Conservation (phyloP, 2,797 vertebrate species). For the Coregonus suidteri region DNA sequence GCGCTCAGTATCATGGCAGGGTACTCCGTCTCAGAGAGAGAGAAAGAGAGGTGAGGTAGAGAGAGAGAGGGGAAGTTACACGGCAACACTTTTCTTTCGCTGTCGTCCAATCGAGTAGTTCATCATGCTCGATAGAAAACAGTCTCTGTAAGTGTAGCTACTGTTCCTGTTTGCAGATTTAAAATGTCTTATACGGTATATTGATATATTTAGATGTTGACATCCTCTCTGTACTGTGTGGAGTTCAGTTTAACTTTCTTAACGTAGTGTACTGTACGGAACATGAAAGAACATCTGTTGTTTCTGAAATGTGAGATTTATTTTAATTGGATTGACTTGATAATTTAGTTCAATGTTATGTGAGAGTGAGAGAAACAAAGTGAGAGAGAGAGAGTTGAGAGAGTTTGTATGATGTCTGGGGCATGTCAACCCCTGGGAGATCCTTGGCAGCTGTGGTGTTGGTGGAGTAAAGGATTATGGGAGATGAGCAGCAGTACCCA, state of each 20-base stretch:
- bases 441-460: conserved; percentile 72
- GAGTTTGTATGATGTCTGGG: not conserved
- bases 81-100: no score
- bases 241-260: not conserved
- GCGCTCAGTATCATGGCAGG: conserved; percentile 25
- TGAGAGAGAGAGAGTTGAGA: not conserved
- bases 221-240: not conserved
- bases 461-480: conserved; percentile 68
- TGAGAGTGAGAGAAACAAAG: not conserved
- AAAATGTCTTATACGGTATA: no score
- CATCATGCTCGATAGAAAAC: no score
- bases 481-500: conserved; percentile 51
- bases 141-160: no score
- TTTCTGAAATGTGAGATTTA: no score
- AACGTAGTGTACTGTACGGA: no score
- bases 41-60: not conserved
- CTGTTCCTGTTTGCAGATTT: no score
- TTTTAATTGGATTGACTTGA: no score
- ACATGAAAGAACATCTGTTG: not conserved
- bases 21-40: conserved; percentile 22
- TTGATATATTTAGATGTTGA: no score
- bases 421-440: conserved; percentile 51
- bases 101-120: no score
- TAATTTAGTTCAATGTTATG: no score
- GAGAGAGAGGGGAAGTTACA: not conserved